Conservation (phyloP, 1,140 invertebrate species). For the Saccostrea cuccullata region DNA sequence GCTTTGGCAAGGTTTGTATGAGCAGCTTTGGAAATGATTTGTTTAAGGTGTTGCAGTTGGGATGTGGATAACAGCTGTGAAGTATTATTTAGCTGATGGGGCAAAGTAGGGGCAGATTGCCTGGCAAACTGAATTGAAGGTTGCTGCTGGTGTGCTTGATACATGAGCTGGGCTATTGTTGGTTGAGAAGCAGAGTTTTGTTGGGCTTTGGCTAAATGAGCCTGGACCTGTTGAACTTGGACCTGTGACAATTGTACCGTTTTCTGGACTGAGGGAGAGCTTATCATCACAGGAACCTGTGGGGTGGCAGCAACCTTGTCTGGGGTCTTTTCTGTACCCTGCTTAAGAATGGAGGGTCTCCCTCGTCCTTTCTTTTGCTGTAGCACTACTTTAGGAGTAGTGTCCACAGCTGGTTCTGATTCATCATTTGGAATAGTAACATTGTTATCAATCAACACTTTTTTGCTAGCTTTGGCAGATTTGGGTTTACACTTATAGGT, state of each 20-base stretch:
- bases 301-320: not conserved
- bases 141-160: slow-evolving; percentile 40
- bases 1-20: slow-evolving; percentile 19
- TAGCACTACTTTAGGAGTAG: slow-evolving; percentile 5
- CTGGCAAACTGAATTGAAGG: slow-evolving; percentile 26
- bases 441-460: slow-evolving; percentile 32
- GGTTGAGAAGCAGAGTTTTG: slow-evolving; percentile 14
- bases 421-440: slow-evolving; percentile 40
- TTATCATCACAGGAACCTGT: slow-evolving; percentile 39
- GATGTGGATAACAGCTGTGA: slow-evolving; percentile 52
- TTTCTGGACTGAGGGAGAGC: slow-evolving; percentile 35
- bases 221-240: not conserved
- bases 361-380: not conserved
- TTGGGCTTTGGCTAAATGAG: slow-evolving; percentile 4
- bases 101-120: slow-evolving; percentile 9
- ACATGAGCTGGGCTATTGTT: slow-evolving; percentile 36
- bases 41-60: slow-evolving; percentile 56
- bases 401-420: not conserved
- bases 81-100: slow-evolving; percentile 8
- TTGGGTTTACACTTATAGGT: slow-evolving; percentile 12
- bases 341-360: slow-evolving; percentile 29
- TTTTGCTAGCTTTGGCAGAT: not conserved
- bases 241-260: not conserved
- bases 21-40: slow-evolving; percentile 55
- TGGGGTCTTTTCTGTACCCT: not conserved